Percentiles rank a stretch among this genome's conserved stretches.
These are phyloP conservation scores for Phoronis australis DNA, from an alignment of 2,888 invertebrate genomes.

Conservation along the genomic window DNA sequence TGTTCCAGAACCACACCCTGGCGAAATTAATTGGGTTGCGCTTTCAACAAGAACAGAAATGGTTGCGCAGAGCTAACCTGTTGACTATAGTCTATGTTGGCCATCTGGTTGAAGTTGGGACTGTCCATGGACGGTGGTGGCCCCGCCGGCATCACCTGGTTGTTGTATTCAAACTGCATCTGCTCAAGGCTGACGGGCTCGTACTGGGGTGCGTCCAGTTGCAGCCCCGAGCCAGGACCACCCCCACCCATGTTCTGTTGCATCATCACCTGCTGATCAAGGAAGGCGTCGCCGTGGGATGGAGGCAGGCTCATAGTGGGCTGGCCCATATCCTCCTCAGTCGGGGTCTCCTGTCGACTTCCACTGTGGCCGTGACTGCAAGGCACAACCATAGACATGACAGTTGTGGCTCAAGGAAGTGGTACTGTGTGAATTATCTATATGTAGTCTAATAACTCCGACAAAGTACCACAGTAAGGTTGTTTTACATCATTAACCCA, in stretches of 20 bases:
- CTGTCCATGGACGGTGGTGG: conserved; percentile 54
- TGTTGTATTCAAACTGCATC: conserved; percentile 46
- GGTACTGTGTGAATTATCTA: too few relatives aligned
- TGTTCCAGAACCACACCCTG: too few relatives aligned
- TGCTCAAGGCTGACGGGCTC: conserved; percentile 51
- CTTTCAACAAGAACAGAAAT: too few relatives aligned
- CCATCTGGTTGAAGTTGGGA: conserved; percentile 44
- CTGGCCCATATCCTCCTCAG: conserved; percentile 62
- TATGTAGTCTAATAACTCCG: too few relatives aligned
- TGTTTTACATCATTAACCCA: too few relatives aligned
- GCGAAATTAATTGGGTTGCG: too few relatives aligned
- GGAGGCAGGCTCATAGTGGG: too few relatives aligned
- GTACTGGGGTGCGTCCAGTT: conserved; percentile 43
- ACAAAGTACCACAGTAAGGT: too few relatives aligned
- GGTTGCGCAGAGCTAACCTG: too few relatives aligned
- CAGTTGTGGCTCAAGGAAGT: too few relatives aligned
- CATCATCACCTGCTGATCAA: conserved; percentile 19
- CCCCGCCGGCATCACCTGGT: conserved; percentile 45
- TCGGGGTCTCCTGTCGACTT: conserved; percentile 88
- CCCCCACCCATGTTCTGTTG: conserved; percentile 16
- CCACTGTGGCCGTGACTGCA: too few relatives aligned
- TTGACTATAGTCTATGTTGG: conserved; percentile 44
- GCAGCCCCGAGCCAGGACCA: conserved; percentile 29
- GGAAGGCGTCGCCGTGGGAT: background rate
- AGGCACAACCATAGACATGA: too few relatives aligned